Evolutionary conservation across 1,140 invertebrate species (phyloP), one percentile per base, ranked within the genome.

Genomic region (Macrobrachium nipponense): DNA sequence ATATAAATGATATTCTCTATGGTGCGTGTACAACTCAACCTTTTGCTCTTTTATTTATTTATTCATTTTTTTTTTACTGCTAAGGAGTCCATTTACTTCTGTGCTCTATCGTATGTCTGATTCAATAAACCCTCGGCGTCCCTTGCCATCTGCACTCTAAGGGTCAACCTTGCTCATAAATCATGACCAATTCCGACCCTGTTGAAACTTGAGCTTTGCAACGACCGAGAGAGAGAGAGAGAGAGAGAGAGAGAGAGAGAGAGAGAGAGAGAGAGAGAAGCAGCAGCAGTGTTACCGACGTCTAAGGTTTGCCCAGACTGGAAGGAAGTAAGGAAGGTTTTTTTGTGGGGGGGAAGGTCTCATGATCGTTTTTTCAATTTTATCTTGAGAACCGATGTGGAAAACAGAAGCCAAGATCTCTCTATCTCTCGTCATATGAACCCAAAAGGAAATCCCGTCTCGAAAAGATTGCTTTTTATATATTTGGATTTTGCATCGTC

Each of bases 171-270:
- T 18, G n/a, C 70, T 44, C 14, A 73, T 73, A 73, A 73, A 73
- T 73, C 70, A 73, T 73, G 70, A 73, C 36, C 27, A 73, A 73
- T 43, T 44, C 51, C 27, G 70, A 17, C 17, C 36, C 70, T 73
- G 36, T 44, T 51, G 70, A 73, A 14, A 73, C 70, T 44, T 73
- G 27, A 73, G 70, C 70, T 73, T 73, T 73, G 70, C 27, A 73
- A 73, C 70, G 36, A 36, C 1, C 1, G 70, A 43, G 70, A 18
- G 17, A 10, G 15, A 12, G 51, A 51, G 51, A 51, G 51, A 36
- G 27, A 36, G 27, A 36, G 7, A 27, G 51, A 36, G 27, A 36
- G 70, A 43, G 70, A 18, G 17, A 10, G 15, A 12, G 51, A 51
- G 51, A 51, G 51, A 36, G 12, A 51, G 51, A 51, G 51, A 51